Evolutionary conservation across 2,888 invertebrate species (phyloP), one percentile per base, ranked within the genome.

Genomic region (Frankliniella intonsa): DNA sequence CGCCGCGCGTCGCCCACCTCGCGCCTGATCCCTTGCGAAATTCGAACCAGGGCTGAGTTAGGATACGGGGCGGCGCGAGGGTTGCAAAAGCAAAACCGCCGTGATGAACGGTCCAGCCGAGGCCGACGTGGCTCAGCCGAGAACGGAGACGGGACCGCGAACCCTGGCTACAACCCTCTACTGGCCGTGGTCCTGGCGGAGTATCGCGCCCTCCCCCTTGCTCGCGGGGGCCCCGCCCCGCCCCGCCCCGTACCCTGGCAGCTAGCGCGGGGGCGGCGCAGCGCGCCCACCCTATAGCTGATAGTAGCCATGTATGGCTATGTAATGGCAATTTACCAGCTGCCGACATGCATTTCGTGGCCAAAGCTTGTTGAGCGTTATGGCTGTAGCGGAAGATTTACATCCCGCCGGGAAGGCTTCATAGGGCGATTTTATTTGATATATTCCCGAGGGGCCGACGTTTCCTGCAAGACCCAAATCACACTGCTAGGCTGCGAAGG

Each of bases 251-350:
- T 12, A 22, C n/a, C n/a, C 69, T n/a, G 11, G 25, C 55, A 19
- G 17, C 55, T 12, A 0, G 55, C 69, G 12, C 69, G 69, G 14
- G 14, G n/a, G 55, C 55, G 22, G 69, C 69, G n/a, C 5, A 69
- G 22, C n/a, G 19, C 65, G 69, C 69, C 69, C 55, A 14, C 1
- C 25, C 25, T 12, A 8, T 12, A 25, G 22, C 69, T 76, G 69
- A 76, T 76, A 76, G 69, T 62, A 17, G 62, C 62, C 62, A 17
- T 76, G 69, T 76, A 76, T 76, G 69, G 69, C 69, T 9, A 76
- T 76, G 69, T 76, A 76, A 76, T 76, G 69, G 69, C 69, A 76
- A 76, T 76, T 76, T 76, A 76, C 69, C 69, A 76, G 69, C 69
- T 76, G 69, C 69, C 69, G 69, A 76, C 69, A 25, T 76, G 69